phyloP scores from a whole-genome alignment of 2,797 vertebrate species.

The Bovichtus variegatus region DNA sequence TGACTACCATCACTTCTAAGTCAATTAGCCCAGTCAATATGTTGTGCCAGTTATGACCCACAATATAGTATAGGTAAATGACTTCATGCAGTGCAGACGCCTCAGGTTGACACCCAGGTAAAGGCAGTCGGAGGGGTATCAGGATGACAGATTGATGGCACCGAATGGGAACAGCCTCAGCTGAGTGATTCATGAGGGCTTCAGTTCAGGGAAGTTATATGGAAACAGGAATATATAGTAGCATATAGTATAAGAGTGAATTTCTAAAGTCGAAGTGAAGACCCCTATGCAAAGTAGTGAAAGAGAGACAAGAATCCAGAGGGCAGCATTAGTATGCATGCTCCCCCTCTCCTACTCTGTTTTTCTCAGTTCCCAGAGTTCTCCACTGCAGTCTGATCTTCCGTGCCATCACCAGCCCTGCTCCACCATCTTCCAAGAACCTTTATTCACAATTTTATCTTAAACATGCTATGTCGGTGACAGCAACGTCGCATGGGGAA shows the following conservation, averaged over 20 bases:
- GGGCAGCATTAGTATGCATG: conserved; percentile 69
- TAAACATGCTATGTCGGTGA: conserved; percentile 64
- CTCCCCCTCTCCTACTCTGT: conserved; percentile 37
- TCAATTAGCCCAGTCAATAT: conserved; percentile 76
- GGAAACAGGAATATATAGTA: conserved; percentile 20
- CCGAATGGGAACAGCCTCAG: conserved; percentile 18
- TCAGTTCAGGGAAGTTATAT: conserved; percentile 20
- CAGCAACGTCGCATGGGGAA: conserved; percentile 49
- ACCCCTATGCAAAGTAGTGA: conserved; percentile 50
- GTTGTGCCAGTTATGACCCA: conserved; percentile 67
- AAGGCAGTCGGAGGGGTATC: conserved; percentile 37
- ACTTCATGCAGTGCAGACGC: conserved; percentile 35
- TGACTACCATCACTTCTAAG: conserved; percentile 58
- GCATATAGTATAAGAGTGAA: conserved; percentile 47
- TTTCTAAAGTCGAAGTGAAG: conserved; percentile 41
- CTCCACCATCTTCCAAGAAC: conserved; percentile 60
- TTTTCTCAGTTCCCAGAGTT: conserved; percentile 52
- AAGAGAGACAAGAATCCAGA: conserved; percentile 48
- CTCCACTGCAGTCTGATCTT: conserved; percentile 63
- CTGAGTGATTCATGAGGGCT: conserved; percentile 31
- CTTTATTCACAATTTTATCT: conserved; percentile 62
- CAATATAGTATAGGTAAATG: conserved; percentile 59
- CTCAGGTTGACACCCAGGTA: conserved; percentile 45
- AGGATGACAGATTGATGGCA: conserved; percentile 46
- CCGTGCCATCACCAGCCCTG: conserved; percentile 56